A percentile compares a stretch with the other conserved stretches of the same genome.
Conservation (phyloP, 2,797 vertebrate genomes). For the Sebastes trivittatus region DNA sequence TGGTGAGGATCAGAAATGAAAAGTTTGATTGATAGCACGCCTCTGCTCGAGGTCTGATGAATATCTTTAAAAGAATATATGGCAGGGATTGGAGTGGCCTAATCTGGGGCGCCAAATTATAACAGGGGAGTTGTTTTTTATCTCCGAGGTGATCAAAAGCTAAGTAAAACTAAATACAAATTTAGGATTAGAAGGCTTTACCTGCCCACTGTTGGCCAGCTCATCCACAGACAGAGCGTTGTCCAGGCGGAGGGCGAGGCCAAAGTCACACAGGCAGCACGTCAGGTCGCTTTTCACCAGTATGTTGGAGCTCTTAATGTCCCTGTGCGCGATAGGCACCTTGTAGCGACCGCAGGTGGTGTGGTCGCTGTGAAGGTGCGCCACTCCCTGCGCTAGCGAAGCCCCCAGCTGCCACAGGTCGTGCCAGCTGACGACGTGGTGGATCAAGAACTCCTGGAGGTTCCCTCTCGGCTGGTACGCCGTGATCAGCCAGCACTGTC, state of each 20-base stretch:
- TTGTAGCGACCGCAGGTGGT: constrained; percentile 91
- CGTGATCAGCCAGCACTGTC: constrained; percentile 96
- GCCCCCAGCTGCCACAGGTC: constrained; percentile 89
- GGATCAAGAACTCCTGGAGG: constrained; percentile 89
- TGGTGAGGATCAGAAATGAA: constrained; percentile 22
- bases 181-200: constrained; percentile 57
- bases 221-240: constrained; percentile 93
- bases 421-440: constrained; percentile 91
- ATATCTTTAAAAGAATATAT: constrained; percentile 22
- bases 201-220: constrained; percentile 97
- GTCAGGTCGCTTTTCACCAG: constrained; percentile 92
- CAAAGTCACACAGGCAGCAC: constrained; percentile 97
- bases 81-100: neutral
- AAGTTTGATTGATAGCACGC: constrained; percentile 18
- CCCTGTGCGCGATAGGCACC: constrained; percentile 92
- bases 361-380: constrained; percentile 94
- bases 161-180: neutral
- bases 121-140: neutral
- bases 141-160: constrained; percentile 2
- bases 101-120: neutral
- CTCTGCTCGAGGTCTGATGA: constrained; percentile 15
- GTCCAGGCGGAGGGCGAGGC: constrained; percentile 92
- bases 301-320: constrained; percentile 98
- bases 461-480: constrained; percentile 93
- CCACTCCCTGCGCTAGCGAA: constrained; percentile 89